Conservation (phyloP, 2,797 vertebrate species). For the Xenopus petersii region DNA sequence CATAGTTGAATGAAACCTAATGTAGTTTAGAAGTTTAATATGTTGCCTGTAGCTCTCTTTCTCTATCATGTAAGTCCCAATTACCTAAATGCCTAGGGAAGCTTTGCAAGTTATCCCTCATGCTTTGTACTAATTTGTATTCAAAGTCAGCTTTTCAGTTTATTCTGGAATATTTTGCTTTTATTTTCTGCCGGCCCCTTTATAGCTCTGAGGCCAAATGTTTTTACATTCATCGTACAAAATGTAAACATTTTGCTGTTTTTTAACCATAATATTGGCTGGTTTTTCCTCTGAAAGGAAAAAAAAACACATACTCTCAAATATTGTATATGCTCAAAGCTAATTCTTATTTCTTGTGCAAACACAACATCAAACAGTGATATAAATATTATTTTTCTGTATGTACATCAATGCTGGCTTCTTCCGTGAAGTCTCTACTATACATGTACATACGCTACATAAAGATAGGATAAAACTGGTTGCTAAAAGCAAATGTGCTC, state of each 20-base stretch:
- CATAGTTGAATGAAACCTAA: constrained; percentile 17
- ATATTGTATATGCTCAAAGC: background rate
- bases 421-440: too few species aligned
- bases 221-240: constrained; percentile 23
- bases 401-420: too few species aligned
- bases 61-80: constrained; percentile 40
- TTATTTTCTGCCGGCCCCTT: constrained; percentile 31
- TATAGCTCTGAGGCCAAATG: constrained; percentile 33
- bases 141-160: constrained; percentile 23
- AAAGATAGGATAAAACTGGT: too few species aligned
- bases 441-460: too few species aligned
- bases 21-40: constrained; percentile 34
- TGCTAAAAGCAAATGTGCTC: too few species aligned
- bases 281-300: background rate
- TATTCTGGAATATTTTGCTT: constrained; percentile 38
- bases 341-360: too few species aligned
- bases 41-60: constrained; percentile 25
- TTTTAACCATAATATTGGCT: background rate
- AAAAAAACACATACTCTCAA: background rate
- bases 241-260: constrained; percentile 10
- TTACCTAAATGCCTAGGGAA: constrained; percentile 24
- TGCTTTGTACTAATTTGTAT: constrained; percentile 38
- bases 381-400: too few species aligned
- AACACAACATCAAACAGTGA: too few species aligned
- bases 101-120: constrained; percentile 26